Evolutionary conservation across 1,140 invertebrate genomes (phyloP).

Genomic region (Latrodectus geometricus): DNA sequence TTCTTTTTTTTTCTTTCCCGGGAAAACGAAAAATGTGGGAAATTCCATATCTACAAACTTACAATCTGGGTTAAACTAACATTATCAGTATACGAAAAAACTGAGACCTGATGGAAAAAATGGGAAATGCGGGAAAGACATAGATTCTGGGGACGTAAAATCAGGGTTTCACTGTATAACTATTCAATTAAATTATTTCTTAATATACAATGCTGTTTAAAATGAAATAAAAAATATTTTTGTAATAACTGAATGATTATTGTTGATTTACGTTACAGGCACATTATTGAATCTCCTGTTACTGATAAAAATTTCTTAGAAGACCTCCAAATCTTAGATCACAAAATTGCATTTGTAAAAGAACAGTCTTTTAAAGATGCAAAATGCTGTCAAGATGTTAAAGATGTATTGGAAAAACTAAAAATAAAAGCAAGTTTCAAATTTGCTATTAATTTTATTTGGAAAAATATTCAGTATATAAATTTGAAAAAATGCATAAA

Average conservation of each 20-base stretch:
- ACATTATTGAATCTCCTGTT: conserved; percentile 91
- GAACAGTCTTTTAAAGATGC: conserved; percentile 96
- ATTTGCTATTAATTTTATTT: no score
- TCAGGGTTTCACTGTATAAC: no score
- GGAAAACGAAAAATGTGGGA: no score
- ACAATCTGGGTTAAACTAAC: no score
- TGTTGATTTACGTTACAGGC: conserved; percentile 72
- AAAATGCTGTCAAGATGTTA: conserved; percentile 92
- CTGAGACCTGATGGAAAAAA: no score
- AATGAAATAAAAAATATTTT: not conserved
- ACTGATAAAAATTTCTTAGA: conserved; percentile 93
- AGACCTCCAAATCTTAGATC: conserved; percentile 91
- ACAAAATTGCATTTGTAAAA: conserved; percentile 98
- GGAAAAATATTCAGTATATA: no score
- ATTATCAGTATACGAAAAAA: no score
- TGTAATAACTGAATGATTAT: not conserved
- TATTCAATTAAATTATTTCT: not conserved
- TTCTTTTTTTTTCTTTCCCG: no score
- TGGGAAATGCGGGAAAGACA: no score
- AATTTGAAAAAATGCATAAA: no score
- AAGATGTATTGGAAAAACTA: conserved; percentile 94
- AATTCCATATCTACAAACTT: no score
- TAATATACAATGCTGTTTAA: not conserved
- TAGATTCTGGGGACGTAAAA: no score
- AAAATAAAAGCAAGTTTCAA: conserved; percentile 79